Base-by-base conservation (phyloP, 2,888 invertebrate genomes). In the Villa cingulata region DNA sequence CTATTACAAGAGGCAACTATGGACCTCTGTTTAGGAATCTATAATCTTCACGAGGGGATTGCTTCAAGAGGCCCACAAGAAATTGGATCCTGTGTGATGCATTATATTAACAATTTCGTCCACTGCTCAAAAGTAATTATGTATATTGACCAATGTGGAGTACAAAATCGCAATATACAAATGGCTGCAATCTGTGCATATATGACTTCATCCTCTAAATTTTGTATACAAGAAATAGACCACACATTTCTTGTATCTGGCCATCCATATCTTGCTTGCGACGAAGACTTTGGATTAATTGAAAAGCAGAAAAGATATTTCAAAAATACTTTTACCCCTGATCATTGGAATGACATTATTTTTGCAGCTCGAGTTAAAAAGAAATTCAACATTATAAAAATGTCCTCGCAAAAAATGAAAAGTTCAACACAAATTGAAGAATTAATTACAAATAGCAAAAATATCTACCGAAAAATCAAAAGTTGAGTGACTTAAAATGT, bases 361-460 rank as follows among this genome's bases (percentile, higher is more conserved):
- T 27, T 27, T 6, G 9, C 27, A 4, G 27, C 27, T 50, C n/a
- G 48, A 48, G 40, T 27, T 46, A 49, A 41, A 38, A 20, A 48
- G 48, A 50, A 37, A 48, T 49, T 51, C 49, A 43, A 53, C 32
- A 41, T 51, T 39, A 46, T 49, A 43, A 36, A 48, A 36, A 50
- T 47, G 45, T 37, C 17, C 20, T 15, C n/a, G 14, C 41, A 37
- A 19, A 41, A 48, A 36, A 46, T 48, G 41, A 49, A 51, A 48
- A 51, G 43, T 43, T 39, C 36, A 37, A 39, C 41, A 32, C 38
- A 36, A 43, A 43, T 40, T 20, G 45, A 52, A 34, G 46, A 49
- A 50, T 41, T 50, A 46, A 44, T 52, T 36, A 50, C 46, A 44
- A 52, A 50, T 47, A 48, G 48, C n/a, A 42, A 52, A 52, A 50